Conservation (phyloP, 2,797 vertebrate species). For the Macrochelys suwanniensis region DNA sequence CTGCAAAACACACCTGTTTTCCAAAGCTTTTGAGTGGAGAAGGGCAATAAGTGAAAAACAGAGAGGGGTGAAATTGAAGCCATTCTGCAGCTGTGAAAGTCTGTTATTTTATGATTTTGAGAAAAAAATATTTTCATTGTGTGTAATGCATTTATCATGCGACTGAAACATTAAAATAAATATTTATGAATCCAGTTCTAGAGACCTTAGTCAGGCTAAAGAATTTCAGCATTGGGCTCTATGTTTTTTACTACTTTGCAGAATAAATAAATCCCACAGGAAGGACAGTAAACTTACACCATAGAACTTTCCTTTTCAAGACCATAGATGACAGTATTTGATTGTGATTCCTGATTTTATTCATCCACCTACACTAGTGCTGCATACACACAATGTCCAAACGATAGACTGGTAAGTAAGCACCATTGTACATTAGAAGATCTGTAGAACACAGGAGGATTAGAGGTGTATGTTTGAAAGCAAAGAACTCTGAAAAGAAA, state of each 20-base stretch:
- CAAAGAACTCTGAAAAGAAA: constrained; percentile 35
- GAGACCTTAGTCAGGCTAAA: not conserved
- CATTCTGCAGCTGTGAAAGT: not conserved
- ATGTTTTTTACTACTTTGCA: not conserved
- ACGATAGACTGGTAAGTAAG: not conserved
- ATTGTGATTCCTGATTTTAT: not conserved
- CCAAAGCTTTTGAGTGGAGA: not conserved
- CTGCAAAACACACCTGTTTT: not conserved
- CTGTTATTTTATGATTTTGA: not conserved
- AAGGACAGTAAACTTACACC: not conserved
- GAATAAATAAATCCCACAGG: not conserved
- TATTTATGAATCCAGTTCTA: not conserved
- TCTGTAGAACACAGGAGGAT: not conserved
- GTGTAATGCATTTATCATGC: not conserved
- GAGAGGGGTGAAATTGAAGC: not conserved
- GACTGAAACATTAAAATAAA: not conserved
- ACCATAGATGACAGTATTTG: not conserved
- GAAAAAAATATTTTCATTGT: not conserved
- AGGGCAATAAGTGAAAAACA: not conserved
- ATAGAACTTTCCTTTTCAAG: not conserved
- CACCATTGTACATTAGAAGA: not conserved
- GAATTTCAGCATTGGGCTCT: not conserved
- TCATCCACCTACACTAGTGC: not conserved
- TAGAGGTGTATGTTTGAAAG: not conserved
- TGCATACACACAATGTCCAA: not conserved